phyloP scores from a whole-genome alignment of 2,888 invertebrate genomes.

The Xanthorhoe spadicearia region DNA sequence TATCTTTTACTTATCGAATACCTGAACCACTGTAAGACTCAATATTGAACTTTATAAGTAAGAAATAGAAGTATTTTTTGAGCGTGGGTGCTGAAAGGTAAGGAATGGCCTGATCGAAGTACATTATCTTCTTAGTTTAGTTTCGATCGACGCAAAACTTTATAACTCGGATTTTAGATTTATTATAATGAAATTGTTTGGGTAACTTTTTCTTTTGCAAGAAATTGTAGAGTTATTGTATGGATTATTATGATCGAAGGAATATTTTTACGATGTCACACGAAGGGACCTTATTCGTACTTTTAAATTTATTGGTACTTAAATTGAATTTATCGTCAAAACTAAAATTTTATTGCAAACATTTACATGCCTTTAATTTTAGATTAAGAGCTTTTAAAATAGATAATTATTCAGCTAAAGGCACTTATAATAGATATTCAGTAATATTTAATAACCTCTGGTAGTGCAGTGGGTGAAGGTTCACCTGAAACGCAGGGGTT shows the following conservation, averaged over 20 bases:
- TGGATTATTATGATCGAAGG: conserved; percentile 50
- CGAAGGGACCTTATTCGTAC: conserved; percentile 68
- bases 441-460: too few species aligned
- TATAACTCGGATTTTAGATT: conserved; percentile 71
- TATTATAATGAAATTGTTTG: conserved; percentile 77
- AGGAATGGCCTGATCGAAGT: conserved; percentile 66
- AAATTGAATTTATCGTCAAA: conserved; percentile 74
- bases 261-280: conserved; percentile 66
- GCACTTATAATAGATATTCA: too few species aligned
- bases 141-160: conserved; percentile 73
- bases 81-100: conserved; percentile 50
- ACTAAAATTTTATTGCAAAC: conserved; percentile 66
- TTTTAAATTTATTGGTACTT: conserved; percentile 71
- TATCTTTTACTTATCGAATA: conserved; percentile 68
- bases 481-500: too few species aligned
- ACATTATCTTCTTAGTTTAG: conserved; percentile 72
- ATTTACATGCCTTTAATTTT: conserved; percentile 49
- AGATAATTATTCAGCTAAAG: too few species aligned
- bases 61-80: conserved; percentile 47
- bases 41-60: conserved; percentile 47
- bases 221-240: neutral
- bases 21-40: conserved; percentile 43
- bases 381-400: conserved; percentile 17
- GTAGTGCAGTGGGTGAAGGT: too few species aligned
- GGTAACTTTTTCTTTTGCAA: conserved; percentile 56